Conservation (phyloP, 2,797 vertebrate species). For the Xerus rutilus region DNA sequence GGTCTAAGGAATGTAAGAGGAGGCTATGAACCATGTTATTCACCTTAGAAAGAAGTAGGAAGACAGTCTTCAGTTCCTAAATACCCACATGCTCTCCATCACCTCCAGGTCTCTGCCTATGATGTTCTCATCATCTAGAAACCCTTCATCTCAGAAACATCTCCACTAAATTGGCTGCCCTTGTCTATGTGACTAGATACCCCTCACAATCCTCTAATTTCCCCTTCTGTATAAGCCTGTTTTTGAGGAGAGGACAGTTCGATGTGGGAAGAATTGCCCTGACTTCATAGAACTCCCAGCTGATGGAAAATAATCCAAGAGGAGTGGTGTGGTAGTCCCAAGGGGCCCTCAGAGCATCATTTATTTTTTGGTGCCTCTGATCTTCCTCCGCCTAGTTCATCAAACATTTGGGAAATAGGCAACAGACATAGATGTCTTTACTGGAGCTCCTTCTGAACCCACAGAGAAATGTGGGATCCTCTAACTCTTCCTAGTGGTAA, state of each 20-base stretch:
- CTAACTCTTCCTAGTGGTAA: not conserved
- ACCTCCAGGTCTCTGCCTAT: not conserved
- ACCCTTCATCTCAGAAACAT: not conserved
- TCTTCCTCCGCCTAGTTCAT: not conserved
- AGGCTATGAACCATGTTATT: not conserved
- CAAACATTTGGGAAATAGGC: not conserved
- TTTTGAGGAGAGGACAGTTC: not conserved
- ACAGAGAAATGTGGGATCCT: not conserved
- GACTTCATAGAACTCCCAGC: not conserved
- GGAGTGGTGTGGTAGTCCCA: too few relatives aligned
- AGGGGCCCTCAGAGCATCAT: not conserved
- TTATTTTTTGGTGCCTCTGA: not conserved
- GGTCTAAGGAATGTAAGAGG: not conserved
- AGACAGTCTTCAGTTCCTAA: not conserved
- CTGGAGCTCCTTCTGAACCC: not conserved
- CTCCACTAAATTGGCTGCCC: not conserved
- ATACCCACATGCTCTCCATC: not conserved
- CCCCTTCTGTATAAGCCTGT: not conserved
- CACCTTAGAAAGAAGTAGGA: not conserved
- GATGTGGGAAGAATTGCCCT: not conserved
- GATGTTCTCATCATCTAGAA: not conserved
- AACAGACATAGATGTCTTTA: not conserved
- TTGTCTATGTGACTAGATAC: not conserved
- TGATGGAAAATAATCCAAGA: not conserved
- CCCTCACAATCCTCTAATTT: not conserved